These are phyloP conservation scores for Holothuria leucospilota DNA, from an alignment of 53 echinoderm and acorn worm species.

Conservation along the genomic window DNA sequence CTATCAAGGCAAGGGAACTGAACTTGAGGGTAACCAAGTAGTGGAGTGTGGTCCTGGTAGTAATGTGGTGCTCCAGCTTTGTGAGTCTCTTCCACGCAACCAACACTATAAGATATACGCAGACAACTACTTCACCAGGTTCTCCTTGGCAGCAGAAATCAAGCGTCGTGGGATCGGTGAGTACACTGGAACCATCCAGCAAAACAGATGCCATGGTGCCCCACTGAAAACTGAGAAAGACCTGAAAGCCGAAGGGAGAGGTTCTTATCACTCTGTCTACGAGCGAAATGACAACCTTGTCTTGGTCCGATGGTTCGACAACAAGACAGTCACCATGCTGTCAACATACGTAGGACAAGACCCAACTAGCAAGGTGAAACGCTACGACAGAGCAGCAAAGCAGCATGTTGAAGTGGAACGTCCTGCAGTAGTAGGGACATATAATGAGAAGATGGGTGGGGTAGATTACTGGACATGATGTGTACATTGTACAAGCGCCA, in stretches of 20 bases:
- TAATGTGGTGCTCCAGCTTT: neutral
- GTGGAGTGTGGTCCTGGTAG: conserved; percentile 1
- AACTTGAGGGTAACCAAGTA: neutral
- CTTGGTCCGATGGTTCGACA: conserved; percentile 10
- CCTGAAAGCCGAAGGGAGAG: no score
- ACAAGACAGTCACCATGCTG: neutral
- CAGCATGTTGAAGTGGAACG: neutral
- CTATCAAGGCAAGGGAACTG: conserved; percentile 5
- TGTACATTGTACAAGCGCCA: no score
- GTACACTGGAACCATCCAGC: no score
- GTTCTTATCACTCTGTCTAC: no score
- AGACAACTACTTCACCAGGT: conserved; percentile 19
- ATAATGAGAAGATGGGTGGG: neutral
- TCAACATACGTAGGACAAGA: conserved; percentile 9
- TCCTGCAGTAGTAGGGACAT: neutral
- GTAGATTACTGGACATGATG: no score
- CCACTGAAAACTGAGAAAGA: no score
- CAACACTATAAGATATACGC: neutral
- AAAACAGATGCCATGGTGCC: no score
- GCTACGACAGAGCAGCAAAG: conserved; percentile 18
- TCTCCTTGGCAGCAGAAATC: neutral
- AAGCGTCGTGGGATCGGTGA: no score
- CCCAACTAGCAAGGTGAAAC: neutral
- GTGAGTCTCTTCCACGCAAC: conserved; percentile 12
- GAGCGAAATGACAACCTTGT: neutral